phyloP scores from a whole-genome alignment of 2,797 vertebrate species.

The Geotrypetes seraphini region DNA sequence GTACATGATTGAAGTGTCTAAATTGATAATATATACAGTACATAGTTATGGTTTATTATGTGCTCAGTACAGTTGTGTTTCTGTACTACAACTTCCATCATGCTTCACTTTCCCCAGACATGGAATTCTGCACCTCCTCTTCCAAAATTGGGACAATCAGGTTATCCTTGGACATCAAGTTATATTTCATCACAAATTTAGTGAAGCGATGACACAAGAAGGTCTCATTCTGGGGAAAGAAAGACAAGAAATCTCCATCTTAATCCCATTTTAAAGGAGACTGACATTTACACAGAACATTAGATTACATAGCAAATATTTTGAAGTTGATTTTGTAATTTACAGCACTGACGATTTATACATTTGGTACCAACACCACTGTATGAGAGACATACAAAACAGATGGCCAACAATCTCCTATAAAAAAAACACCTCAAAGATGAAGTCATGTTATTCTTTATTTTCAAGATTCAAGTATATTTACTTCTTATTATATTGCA shows the following conservation, averaged over 20 bases:
- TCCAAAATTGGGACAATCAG: conserved; percentile 97
- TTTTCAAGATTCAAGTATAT: too few species aligned
- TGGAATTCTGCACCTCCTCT: conserved; percentile 78
- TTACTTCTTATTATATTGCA: too few species aligned
- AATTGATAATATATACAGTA: conserved; percentile 63
- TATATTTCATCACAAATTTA: conserved; percentile 98
- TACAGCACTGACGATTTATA: not conserved
- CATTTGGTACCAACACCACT: too few species aligned
- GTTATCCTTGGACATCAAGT: conserved; percentile 99
- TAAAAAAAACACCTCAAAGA: too few species aligned
- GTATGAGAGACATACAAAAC: too few species aligned
- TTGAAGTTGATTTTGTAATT: not conserved
- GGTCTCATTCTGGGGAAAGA: conserved; percentile 77
- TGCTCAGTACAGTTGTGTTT: conserved; percentile 28
- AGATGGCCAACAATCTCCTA: too few species aligned
- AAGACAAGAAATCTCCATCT: not conserved
- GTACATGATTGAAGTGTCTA: conserved; percentile 65
- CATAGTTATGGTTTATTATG: conserved; percentile 41
- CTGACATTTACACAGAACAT: too few species aligned
- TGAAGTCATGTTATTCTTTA: too few species aligned
- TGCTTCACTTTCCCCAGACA: conserved; percentile 86
- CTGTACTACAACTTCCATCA: conserved; percentile 45
- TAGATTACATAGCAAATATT: too few species aligned
- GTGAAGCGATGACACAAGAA: conserved; percentile 98
- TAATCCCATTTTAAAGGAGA: too few species aligned